Conservation (phyloP, 2,888 invertebrate genomes). For the Furcula furcula region DNA sequence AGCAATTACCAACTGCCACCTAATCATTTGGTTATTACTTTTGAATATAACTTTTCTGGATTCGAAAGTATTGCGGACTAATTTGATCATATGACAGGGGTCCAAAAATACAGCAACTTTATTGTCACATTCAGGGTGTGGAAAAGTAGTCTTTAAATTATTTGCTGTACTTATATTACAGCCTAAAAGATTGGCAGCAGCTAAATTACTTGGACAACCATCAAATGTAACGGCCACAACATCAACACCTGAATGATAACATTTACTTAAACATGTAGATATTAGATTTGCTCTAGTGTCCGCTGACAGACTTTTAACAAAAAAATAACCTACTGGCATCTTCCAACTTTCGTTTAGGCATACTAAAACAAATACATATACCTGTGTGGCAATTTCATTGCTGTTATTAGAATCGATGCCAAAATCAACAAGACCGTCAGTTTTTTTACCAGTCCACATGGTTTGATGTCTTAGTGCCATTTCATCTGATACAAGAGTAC, state of each 20-base stretch:
- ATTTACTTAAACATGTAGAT: background rate
- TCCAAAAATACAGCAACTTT: too few relatives aligned
- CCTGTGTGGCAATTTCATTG: constrained; percentile 5
- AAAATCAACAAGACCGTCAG: constrained; percentile 7
- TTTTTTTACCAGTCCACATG: too few relatives aligned
- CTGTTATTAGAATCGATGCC: constrained; percentile 1
- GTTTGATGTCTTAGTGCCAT: constrained; percentile 16
- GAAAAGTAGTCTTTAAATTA: too few relatives aligned
- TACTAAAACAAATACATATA: constrained; percentile 8
- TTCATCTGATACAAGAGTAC: constrained; percentile 10
- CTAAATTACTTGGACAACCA: background rate
- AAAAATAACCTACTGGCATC: constrained; percentile 10
- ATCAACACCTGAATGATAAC: background rate
- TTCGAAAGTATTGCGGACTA: too few relatives aligned
- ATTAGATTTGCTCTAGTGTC: constrained; percentile 5
- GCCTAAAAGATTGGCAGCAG: constrained; percentile 9
- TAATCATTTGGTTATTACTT: too few relatives aligned
- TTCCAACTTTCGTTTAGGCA: constrained; percentile 9
- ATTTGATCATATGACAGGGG: too few relatives aligned
- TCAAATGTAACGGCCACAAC: background rate
- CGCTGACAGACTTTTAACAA: constrained; percentile 4
- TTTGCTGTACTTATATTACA: too few relatives aligned
- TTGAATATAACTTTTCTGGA: too few relatives aligned
- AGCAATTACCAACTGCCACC: too few relatives aligned
- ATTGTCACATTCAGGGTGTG: too few relatives aligned